Evolutionary conservation across 2,113 vertebrate species (phyloP).

Genomic region (Alouatta palliata): DNA sequence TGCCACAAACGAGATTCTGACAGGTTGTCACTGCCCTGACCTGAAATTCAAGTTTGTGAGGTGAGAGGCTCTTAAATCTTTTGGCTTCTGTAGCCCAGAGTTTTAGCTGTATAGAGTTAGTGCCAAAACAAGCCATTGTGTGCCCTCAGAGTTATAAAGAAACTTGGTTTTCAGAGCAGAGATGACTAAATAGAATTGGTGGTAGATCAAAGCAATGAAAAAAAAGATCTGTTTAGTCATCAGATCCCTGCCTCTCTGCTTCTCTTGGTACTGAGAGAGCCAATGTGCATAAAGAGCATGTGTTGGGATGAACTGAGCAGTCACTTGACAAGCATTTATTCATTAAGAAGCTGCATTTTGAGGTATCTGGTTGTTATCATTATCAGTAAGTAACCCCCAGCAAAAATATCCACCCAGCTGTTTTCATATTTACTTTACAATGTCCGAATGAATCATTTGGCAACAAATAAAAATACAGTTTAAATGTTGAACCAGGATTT

Average conservation of each 20-base stretch:
- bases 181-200: conserved; percentile 51
- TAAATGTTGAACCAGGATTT: neutral
- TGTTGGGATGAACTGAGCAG: neutral
- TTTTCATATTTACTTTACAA: neutral
- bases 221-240: neutral
- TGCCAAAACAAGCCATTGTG: conserved; percentile 55
- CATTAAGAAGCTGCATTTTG: neutral
- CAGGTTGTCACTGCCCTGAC: conserved; percentile 56
- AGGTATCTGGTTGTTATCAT: conserved; percentile 5
- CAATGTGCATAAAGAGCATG: neutral
- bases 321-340: neutral
- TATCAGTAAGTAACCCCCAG: neutral
- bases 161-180: conserved; percentile 45
- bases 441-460: neutral
- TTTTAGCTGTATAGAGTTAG: conserved; percentile 47
- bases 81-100: conserved; percentile 57
- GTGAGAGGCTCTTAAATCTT: conserved; percentile 69
- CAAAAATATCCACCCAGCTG: neutral
- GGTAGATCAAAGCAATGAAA: conserved; percentile 41
- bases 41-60: conserved; percentile 75
- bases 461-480: neutral
- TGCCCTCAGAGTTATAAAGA: neutral
- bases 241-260: neutral
- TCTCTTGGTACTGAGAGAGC: neutral
- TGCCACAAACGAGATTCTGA: conserved; percentile 65